phyloP scores from a whole-genome alignment of 2,113 vertebrate genomes.

The Nestor notabilis region DNA sequence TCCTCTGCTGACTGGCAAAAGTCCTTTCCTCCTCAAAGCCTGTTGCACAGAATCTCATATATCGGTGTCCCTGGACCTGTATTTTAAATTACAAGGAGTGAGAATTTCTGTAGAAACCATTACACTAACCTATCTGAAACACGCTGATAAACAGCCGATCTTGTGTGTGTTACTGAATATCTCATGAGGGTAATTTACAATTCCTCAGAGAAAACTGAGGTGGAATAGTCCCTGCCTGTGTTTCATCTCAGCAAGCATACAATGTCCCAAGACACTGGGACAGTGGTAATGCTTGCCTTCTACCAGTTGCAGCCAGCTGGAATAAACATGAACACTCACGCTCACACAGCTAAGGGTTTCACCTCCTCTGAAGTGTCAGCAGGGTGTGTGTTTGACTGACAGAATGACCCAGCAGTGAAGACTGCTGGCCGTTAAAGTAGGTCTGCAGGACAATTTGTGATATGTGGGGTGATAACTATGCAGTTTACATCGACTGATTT shows the following conservation, averaged over 20 bases:
- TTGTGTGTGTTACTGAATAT: slow-evolving; percentile 10
- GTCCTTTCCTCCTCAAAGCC: not conserved
- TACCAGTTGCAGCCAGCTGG: not conserved
- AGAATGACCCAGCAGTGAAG: not conserved
- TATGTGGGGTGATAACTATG: not conserved
- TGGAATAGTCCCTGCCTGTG: not conserved
- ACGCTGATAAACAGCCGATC: slow-evolving; percentile 25
- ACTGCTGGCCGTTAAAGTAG: not conserved
- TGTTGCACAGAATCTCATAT: not conserved
- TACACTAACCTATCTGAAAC: not conserved
- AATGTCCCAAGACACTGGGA: not conserved
- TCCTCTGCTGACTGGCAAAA: not conserved
- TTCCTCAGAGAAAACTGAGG: not conserved
- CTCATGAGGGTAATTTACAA: slow-evolving; percentile 17
- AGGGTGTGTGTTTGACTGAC: not conserved
- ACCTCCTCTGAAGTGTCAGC: not conserved
- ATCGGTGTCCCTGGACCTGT: not conserved
- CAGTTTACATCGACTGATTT: not conserved
- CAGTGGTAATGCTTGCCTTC: not conserved
- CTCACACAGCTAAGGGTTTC: not conserved
- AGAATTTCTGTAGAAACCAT: slow-evolving; percentile 52
- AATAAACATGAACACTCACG: not conserved
- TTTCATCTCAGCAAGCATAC: not conserved
- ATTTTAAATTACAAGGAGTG: slow-evolving; percentile 45
- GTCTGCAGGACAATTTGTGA: fast-evolving